A percentile compares a stretch with the other conserved stretches of the same genome.
Conservation (phyloP, 2,797 vertebrate genomes). For the Aplochiton taeniatus region DNA sequence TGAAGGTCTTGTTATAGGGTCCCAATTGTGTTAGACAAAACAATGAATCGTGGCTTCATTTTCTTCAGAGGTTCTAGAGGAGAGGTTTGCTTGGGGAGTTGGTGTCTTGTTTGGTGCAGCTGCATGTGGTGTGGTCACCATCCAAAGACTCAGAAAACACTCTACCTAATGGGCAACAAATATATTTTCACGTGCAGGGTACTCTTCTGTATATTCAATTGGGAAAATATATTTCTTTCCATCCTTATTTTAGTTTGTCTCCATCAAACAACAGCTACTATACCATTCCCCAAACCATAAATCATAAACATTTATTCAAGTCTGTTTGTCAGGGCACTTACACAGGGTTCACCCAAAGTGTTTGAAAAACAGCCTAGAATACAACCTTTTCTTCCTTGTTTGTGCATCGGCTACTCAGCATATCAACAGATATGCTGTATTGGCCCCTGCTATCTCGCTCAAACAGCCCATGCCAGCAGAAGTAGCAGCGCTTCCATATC, state of each 20-base stretch:
- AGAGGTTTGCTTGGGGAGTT: constrained; percentile 75
- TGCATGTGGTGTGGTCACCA: constrained; percentile 68
- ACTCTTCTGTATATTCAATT: not conserved
- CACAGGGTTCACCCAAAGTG: constrained; percentile 36
- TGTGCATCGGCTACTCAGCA: constrained; percentile 57
- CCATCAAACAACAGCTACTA: constrained; percentile 32
- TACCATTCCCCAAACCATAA: constrained; percentile 41
- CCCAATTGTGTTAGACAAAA: constrained; percentile 17
- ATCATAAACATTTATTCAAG: constrained; percentile 46
- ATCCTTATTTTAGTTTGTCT: constrained; percentile 42
- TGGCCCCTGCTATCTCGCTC: constrained; percentile 61
- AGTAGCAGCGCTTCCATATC: constrained; percentile 71
- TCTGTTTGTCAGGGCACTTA: constrained; percentile 38
- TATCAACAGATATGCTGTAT: constrained; percentile 59
- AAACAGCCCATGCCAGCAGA: constrained; percentile 67
- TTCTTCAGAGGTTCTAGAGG: constrained; percentile 54
- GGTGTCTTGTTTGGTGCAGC: constrained; percentile 52
- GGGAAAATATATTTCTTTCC: constrained; percentile 46
- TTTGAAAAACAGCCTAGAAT: constrained; percentile 43
- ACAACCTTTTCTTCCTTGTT: constrained; percentile 37
- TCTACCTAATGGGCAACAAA: constrained; percentile 32
- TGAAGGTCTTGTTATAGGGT: constrained; percentile 21
- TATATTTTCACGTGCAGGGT: constrained; percentile 20
- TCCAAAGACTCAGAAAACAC: constrained; percentile 32
- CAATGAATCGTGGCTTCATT: constrained; percentile 34